These are phyloP conservation scores for Stictonetta naevosa DNA, from an alignment of 2,113 vertebrate genomes.

Conservation along the genomic window DNA sequence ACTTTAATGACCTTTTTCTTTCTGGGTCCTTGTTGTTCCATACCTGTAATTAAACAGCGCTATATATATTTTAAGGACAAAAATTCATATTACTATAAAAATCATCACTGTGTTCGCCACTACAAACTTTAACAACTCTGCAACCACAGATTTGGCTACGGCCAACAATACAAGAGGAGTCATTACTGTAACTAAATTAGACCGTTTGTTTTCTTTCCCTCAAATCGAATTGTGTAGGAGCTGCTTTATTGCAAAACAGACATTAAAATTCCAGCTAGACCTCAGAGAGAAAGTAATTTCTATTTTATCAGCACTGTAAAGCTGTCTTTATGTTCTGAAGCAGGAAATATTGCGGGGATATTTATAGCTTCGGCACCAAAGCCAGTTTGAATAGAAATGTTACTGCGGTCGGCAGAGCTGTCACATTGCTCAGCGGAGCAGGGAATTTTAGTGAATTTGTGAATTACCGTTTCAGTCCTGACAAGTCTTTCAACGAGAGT, in stretches of 20 bases:
- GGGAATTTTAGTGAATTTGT: slow-evolving; percentile 83
- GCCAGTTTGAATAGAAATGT: slow-evolving; percentile 86
- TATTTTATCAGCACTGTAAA: slow-evolving; percentile 88
- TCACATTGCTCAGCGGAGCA: slow-evolving; percentile 81
- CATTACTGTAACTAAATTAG: slow-evolving; percentile 87
- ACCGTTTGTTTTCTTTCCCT: slow-evolving; percentile 84
- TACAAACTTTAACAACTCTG: slow-evolving; percentile 56
- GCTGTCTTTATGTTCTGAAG: slow-evolving; percentile 85
- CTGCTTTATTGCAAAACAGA: slow-evolving; percentile 87
- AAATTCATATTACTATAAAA: slow-evolving; percentile 73
- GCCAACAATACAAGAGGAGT: slow-evolving; percentile 76
- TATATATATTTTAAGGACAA: slow-evolving; percentile 47
- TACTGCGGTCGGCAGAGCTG: slow-evolving; percentile 79
- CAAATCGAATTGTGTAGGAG: slow-evolving; percentile 85
- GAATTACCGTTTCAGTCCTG: slow-evolving; percentile 80
- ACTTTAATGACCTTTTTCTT: slow-evolving; percentile 69
- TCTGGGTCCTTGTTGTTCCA: background rate
- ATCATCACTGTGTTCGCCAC: slow-evolving; percentile 53
- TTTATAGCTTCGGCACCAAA: slow-evolving; percentile 84
- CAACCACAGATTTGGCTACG: slow-evolving; percentile 58
- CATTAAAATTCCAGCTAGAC: slow-evolving; percentile 88
- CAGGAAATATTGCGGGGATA: slow-evolving; percentile 85
- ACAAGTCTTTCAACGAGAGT: slow-evolving; percentile 77
- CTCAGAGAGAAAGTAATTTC: slow-evolving; percentile 88
- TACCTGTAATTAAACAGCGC: slow-evolving; percentile 59